Evolutionary conservation across 2,888 invertebrate genomes (phyloP), one percentile per base, ranked within the genome.

Genomic region (Rhagophthalmus giganteus): DNA sequence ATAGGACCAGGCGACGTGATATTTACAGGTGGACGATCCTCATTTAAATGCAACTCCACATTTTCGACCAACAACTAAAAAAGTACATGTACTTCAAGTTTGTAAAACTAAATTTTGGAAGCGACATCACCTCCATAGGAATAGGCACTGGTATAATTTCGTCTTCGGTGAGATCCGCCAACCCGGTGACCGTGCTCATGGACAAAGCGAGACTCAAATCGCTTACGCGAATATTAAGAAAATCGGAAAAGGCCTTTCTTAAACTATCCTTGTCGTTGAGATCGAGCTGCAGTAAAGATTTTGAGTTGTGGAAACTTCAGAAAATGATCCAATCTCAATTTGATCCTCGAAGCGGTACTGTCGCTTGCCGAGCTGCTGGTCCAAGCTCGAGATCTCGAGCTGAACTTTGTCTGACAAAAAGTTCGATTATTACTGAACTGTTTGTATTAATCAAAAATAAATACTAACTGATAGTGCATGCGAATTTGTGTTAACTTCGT

Each of bases 121-220:
- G 13, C 11, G 5, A 24, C 6, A 9, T 72, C 72, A 91, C 90
- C 79, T 90, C 84, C 66, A 93, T 78, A 2, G 94, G 93, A 74
- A 94, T 82, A 0, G 92, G 88, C 45, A 85, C 82, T 1, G 84
- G 83, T 13, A 89, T 79, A 25, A 90, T 81, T 76, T 95, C 94
- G 73, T 95, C 94, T 70, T 94, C 94, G 1, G 88, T 79, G 57
- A 95, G 81, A 73, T 93, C 94, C 0, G 87, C 81, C 8, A 95
- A 75, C 7, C 90, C 91, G 24, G 87, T 81, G 0, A 92, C 81
- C 0, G 90, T 90, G 68, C 90, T 90, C 86, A 90, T 88, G 37
- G 87, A 85, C 40, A 93, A 77, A 8, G 82, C 79, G 59, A 91
- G 72, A 44, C 76, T 78, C 38, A 90, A 75, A 62, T 90, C 86